Evolutionary conservation across 2,888 invertebrate genomes (phyloP).

Genomic region (Synergus gifuensis): DNA sequence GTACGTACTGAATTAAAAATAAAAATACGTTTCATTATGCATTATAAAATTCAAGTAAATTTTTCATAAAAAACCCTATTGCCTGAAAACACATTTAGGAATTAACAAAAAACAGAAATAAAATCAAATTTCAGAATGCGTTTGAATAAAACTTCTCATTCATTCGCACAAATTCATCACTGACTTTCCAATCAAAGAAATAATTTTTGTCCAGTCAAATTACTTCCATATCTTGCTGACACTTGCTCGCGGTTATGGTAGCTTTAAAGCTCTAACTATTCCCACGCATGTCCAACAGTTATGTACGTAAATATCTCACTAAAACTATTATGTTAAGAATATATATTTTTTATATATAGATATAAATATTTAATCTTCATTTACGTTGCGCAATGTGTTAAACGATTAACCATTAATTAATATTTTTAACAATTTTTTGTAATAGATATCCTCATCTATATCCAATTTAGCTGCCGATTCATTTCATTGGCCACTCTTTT

Average conservation of each 20-base stretch:
- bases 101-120: background rate
- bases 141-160: slow-evolving; percentile 45
- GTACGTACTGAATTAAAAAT: background rate
- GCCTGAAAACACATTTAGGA: background rate
- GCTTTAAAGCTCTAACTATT: slow-evolving; percentile 44
- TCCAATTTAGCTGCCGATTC: slow-evolving; percentile 46
- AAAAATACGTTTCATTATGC: background rate
- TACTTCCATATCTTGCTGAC: slow-evolving; percentile 42
- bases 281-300: slow-evolving; percentile 51
- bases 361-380: slow-evolving; percentile 67
- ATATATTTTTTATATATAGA: slow-evolving; percentile 20
- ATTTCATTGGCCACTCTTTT: slow-evolving; percentile 44
- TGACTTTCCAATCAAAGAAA: slow-evolving; percentile 25
- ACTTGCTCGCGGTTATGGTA: slow-evolving; percentile 4
- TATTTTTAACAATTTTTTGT: slow-evolving; percentile 59
- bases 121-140: slow-evolving; percentile 4
- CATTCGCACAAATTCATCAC: slow-evolving; percentile 42
- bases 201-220: slow-evolving; percentile 33
- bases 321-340: slow-evolving; percentile 58
- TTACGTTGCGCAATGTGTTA: slow-evolving; percentile 60
- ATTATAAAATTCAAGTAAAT: background rate
- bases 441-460: slow-evolving; percentile 52
- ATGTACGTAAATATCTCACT: slow-evolving; percentile 47
- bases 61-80: background rate
- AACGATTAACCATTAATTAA: slow-evolving; percentile 62